Percentiles rank a stretch among this genome's conserved stretches.
These are phyloP conservation scores for Pemphigus obesinymphae DNA, from an alignment of 1,140 invertebrate genomes.

Conservation along the genomic window DNA sequence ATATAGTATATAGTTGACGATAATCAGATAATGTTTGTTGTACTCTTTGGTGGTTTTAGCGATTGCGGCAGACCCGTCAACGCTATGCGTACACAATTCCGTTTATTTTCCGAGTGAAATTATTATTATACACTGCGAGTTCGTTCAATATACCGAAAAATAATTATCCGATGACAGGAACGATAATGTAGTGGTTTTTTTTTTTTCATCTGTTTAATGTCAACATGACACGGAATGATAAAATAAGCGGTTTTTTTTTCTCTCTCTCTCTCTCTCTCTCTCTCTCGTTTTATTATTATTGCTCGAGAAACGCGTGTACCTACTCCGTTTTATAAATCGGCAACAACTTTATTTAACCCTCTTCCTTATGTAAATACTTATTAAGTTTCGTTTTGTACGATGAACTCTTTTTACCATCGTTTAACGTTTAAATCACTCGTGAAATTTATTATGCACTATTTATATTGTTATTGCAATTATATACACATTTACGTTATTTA, in stretches of 20 bases:
- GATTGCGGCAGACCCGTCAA: too few relatives aligned
- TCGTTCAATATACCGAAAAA: neutral
- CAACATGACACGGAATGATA: neutral
- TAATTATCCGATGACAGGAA: neutral
- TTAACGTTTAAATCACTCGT: neutral
- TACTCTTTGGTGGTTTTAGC: too few relatives aligned
- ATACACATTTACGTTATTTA: neutral
- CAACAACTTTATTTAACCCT: neutral
- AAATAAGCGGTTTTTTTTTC: neutral
- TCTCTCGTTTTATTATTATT: neutral
- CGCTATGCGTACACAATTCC: neutral
- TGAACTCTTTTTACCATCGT: neutral
- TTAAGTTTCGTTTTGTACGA: neutral
- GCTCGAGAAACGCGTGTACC: neutral
- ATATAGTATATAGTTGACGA: too few relatives aligned
- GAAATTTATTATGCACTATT: too few relatives aligned
- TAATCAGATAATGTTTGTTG: too few relatives aligned
- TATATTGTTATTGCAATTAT: neutral
- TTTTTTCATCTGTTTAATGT: neutral
- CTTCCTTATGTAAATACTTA: neutral
- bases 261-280: too few relatives aligned
- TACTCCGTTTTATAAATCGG: constrained; percentile 1
- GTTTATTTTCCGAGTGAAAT: neutral
- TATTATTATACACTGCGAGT: neutral
- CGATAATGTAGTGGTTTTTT: neutral